Percentiles rank a stretch among this genome's conserved stretches.
phyloP scores from a whole-genome alignment of 2,888 invertebrate genomes.

The Heliothis peltigera region DNA sequence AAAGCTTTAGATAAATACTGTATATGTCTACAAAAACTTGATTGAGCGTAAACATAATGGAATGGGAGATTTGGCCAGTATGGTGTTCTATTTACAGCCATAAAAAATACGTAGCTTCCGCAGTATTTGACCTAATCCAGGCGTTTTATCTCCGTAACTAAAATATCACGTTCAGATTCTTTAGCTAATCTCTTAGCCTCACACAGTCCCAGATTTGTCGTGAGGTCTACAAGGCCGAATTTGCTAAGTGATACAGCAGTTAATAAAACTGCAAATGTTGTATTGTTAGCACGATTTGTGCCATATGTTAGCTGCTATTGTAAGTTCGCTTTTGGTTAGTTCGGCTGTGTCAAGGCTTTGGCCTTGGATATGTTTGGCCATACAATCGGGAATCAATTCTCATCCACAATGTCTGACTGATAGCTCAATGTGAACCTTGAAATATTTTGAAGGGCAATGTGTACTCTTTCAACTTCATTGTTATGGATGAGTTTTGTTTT shows the following conservation, averaged over 20 bases:
- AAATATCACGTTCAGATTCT: constrained; percentile 36
- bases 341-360: constrained; percentile 75
- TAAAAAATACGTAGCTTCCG: constrained; percentile 15
- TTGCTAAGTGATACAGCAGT: constrained; percentile 48
- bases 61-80: constrained; percentile 16
- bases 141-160: constrained; percentile 30
- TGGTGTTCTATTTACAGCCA: constrained; percentile 7
- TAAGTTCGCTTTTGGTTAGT: constrained; percentile 70
- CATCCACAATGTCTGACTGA: constrained; percentile 51
- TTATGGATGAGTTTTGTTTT: constrained; percentile 12
- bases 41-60: constrained; percentile 10
- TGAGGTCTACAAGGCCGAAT: constrained; percentile 55
- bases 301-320: constrained; percentile 66
- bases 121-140: constrained; percentile 8
- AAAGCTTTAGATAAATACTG: constrained; percentile 14
- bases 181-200: constrained; percentile 41
- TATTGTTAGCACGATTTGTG: constrained; percentile 53
- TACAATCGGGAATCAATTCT: constrained; percentile 73
- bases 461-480: constrained; percentile 28
- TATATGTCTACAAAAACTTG: constrained; percentile 20
- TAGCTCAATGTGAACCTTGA: constrained; percentile 39
- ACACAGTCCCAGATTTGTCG: constrained; percentile 48
- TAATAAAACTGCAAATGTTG: constrained; percentile 58
- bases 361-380: constrained; percentile 73
- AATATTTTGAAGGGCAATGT: constrained; percentile 43